Base-by-base conservation (phyloP, 1,140 invertebrate genomes). In the Eubasilissa regina region DNA sequence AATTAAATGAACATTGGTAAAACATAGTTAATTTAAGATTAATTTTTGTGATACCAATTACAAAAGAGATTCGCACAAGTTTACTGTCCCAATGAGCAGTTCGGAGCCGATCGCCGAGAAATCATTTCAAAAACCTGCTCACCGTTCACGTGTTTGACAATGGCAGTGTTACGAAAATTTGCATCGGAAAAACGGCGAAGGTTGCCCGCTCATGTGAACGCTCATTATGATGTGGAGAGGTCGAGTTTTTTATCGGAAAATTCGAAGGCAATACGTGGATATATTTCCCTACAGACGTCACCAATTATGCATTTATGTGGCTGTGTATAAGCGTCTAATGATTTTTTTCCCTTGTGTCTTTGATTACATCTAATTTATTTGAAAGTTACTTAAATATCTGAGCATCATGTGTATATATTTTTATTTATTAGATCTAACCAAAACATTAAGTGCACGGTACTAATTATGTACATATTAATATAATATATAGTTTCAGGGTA, bases 91-190 rank as follows among this genome's bases (percentile, higher is more conserved):
- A 35, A 35, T 6, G 25, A 35, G 25, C 25, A 6, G 25, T 35
- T 35, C 25, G 25, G 25, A 35, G 25, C 25, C 25, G 25, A 43
- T 66, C 17, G 53, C 17, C 62, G 44, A 66, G 43, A 19, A 44
- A 44, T 66, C 62, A 47, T 56, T 78, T 56, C 66, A 78, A 78
- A 78, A 78, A 78, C 12, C 47, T 15, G 15, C 12, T 4, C n/a
- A 10, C 10, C 68, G 51, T 25, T 62, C 77, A 73, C 76, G 58
- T 56, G 64, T 13, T 48, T 73, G 77, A 78, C 77, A 78, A 78
- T 78, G 77, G 77, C 68, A 12, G 35, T 62, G 68, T 78, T 78
- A 51, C 77, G 55, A 78, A 78, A 78, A 78, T 78, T 74, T 64
- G 56, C 77, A 78, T 78, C 77, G 68, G 77, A 74, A 78, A 78